Conservation (phyloP, 1,140 invertebrate genomes). For the Lutraria rhynchaena region DNA sequence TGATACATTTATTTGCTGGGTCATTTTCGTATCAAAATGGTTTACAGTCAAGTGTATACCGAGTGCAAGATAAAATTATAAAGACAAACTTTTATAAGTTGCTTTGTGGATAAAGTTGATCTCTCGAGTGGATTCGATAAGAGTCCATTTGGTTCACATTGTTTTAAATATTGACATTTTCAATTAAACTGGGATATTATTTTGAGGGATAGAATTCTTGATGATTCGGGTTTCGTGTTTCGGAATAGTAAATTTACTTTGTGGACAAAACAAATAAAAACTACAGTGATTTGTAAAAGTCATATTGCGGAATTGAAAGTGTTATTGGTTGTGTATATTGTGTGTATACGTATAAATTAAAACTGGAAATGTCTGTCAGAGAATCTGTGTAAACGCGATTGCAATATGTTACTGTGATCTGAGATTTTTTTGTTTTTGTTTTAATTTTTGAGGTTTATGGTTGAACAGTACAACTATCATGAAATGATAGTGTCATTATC, state of each 20-base stretch:
- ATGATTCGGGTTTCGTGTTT: too few relatives aligned
- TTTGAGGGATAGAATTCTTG: neutral
- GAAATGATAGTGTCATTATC: too few relatives aligned
- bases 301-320: neutral
- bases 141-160: slow-evolving; percentile 46
- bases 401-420: too few relatives aligned
- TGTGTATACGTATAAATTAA: neutral
- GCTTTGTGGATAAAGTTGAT: slow-evolving; percentile 19
- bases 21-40: slow-evolving; percentile 5
- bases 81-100: slow-evolving; percentile 49
- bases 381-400: too few relatives aligned
- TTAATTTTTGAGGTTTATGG: too few relatives aligned
- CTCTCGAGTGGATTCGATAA: slow-evolving; percentile 41
- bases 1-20: slow-evolving; percentile 11
- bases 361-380: neutral
- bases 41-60: slow-evolving; percentile 26
- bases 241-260: too few relatives aligned
- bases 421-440: too few relatives aligned
- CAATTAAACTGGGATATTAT: slow-evolving; percentile 15
- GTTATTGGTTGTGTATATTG: neutral
- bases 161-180: slow-evolving; percentile 41
- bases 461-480: too few relatives aligned
- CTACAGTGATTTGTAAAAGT: neutral
- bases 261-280: too few relatives aligned
- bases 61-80: slow-evolving; percentile 20